These are phyloP conservation scores for Girardinichthys multiradiatus DNA, from an alignment of 2,113 vertebrate genomes.

Conservation along the genomic window DNA sequence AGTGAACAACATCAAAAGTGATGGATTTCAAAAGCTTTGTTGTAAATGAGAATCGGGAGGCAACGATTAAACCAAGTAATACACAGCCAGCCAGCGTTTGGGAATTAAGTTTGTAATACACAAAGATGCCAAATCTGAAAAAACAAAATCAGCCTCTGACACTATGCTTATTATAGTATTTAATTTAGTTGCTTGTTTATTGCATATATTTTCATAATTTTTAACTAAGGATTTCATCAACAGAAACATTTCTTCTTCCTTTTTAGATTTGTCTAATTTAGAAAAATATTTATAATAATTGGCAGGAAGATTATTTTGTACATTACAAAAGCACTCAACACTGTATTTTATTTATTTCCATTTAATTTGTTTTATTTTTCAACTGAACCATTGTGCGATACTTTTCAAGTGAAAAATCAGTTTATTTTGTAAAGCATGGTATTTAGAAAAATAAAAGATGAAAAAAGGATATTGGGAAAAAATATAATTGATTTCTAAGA, in stretches of 20 bases:
- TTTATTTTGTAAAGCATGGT: too few species aligned
- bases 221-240: neutral
- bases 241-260: neutral
- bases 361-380: too few species aligned
- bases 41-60: conserved; percentile 51
- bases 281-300: too few species aligned
- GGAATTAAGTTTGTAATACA: neutral
- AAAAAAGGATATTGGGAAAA: too few species aligned
- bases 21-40: conserved; percentile 37
- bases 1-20: conserved; percentile 65
- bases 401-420: too few species aligned
- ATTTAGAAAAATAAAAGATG: too few species aligned
- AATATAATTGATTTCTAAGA: neutral
- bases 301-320: too few species aligned
- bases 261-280: too few species aligned
- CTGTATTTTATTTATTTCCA: too few species aligned
- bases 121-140: neutral
- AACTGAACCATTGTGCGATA: too few species aligned
- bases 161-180: neutral
- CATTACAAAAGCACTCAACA: too few species aligned
- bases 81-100: neutral
- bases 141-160: neutral
- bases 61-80: conserved; percentile 19
- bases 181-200: neutral
- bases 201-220: neutral